These are phyloP conservation scores for Ruditapes philippinarum DNA, from an alignment of 1,140 invertebrate species.

Conservation along the genomic window DNA sequence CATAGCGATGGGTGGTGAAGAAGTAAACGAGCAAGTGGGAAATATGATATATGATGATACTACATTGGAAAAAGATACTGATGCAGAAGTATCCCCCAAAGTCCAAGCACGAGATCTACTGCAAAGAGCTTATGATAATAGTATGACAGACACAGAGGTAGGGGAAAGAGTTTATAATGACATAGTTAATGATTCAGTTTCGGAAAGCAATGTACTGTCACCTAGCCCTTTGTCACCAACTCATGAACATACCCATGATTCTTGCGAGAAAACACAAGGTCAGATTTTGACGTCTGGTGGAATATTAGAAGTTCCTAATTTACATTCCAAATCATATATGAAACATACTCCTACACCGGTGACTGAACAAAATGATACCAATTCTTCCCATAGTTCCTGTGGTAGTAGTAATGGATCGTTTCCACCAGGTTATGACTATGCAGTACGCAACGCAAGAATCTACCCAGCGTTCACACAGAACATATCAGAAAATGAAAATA, in stretches of 20 bases:
- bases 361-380: background rate
- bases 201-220: background rate
- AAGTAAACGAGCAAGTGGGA: background rate
- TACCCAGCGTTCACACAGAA: constrained; percentile 4
- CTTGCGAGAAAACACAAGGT: background rate
- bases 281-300: background rate
- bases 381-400: background rate
- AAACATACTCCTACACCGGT: background rate
- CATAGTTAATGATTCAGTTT: background rate
- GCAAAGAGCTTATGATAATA: background rate
- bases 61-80: background rate
- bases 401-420: background rate
- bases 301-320: constrained; percentile 2
- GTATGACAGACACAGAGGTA: background rate
- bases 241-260: background rate
- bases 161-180: background rate
- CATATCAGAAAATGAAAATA: background rate
- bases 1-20: no score
- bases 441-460: background rate
- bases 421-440: background rate
- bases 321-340: background rate
- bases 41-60: background rate
- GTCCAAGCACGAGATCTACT: background rate
- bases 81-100: background rate
- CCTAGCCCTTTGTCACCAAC: background rate